These are phyloP conservation scores for Samia ricini DNA, from an alignment of 1,140 invertebrate species.

Conservation along the genomic window DNA sequence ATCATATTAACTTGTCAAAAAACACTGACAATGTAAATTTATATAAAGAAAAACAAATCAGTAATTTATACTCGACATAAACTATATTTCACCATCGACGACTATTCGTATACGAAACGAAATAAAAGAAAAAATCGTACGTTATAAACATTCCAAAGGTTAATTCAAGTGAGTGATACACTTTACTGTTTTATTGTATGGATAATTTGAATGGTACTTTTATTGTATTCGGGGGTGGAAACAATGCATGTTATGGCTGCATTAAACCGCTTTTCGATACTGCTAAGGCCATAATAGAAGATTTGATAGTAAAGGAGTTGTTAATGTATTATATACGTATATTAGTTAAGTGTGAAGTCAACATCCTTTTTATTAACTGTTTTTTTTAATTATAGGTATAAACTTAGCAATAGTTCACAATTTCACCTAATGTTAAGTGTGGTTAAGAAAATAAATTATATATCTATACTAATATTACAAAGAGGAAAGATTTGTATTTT, in stretches of 20 bases:
- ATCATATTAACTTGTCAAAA: no score
- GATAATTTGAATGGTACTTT: slow-evolving; percentile 69
- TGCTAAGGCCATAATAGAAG: slow-evolving; percentile 1
- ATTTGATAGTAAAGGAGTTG: slow-evolving; percentile 1
- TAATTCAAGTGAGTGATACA: slow-evolving; percentile 68
- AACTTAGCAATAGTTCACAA: no score
- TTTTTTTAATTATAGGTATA: no score
- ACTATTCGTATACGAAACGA: not conserved
- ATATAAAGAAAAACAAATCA: no score
- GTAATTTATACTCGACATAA: not conserved
- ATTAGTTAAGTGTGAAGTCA: not conserved
- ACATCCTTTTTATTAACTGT: no score
- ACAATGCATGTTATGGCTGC: slow-evolving; percentile 41
- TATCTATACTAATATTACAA: no score
- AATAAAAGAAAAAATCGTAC: slow-evolving; percentile 15
- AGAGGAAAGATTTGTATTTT: no score
- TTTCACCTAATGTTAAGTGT: no score
- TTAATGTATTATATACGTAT: not conserved
- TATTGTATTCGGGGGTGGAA: slow-evolving; percentile 36
- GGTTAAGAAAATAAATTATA: no score
- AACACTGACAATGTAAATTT: no score
- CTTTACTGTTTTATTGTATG: slow-evolving; percentile 62
- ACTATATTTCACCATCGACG: not conserved
- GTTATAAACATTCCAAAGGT: slow-evolving; percentile 28
- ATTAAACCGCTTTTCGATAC: slow-evolving; percentile 29